Conservation (phyloP, 1,140 invertebrate genomes). For the Lutraria rhynchaena region DNA sequence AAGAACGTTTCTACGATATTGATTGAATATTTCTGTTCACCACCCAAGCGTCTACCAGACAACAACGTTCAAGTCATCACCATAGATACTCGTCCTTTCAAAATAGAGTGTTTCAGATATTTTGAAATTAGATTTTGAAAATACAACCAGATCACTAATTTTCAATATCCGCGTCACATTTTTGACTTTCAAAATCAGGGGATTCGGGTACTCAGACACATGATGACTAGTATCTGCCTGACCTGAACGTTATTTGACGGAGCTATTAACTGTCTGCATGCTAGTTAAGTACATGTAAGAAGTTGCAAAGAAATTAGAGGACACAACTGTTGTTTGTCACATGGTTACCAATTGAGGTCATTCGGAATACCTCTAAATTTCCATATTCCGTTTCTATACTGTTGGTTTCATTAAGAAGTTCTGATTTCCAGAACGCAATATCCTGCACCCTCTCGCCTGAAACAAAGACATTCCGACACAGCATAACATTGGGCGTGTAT, state of each 20-base stretch:
- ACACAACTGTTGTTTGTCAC: constrained; percentile 7
- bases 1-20: too few relatives aligned
- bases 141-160: too few relatives aligned
- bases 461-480: constrained; percentile 79
- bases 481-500: too few relatives aligned
- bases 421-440: constrained; percentile 95
- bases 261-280: constrained; percentile 33
- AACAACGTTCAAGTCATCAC: too few relatives aligned
- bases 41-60: too few relatives aligned
- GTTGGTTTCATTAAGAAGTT: constrained; percentile 92
- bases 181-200: too few relatives aligned
- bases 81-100: too few relatives aligned
- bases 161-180: too few relatives aligned
- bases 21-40: too few relatives aligned
- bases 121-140: too few relatives aligned
- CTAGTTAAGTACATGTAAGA: constrained; percentile 34
- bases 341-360: background rate
- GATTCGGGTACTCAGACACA: too few relatives aligned
- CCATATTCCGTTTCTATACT: constrained; percentile 90
- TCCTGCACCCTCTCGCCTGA: constrained; percentile 94
- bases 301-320: constrained; percentile 38
- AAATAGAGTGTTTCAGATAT: too few relatives aligned
- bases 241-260: constrained; percentile 29
- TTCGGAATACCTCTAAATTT: constrained; percentile 81
- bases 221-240: background rate